These are phyloP conservation scores for Oceanodroma leucorhoa DNA, from an alignment of 2,797 vertebrate genomes.

Conservation along the genomic window DNA sequence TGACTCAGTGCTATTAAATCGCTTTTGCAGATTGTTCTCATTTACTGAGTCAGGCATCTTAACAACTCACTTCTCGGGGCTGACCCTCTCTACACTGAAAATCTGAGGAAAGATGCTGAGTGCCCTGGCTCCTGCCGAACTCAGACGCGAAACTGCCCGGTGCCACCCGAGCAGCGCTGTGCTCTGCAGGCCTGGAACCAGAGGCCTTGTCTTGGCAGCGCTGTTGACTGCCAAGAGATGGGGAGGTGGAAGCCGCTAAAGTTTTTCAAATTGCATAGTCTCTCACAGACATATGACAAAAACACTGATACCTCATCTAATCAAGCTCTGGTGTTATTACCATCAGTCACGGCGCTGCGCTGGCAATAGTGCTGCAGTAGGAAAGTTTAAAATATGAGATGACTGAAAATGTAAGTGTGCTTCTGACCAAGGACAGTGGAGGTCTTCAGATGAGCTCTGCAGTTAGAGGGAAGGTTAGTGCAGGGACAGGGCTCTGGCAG, in stretches of 20 bases:
- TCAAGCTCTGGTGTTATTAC: not conserved
- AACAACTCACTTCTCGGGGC: fast-evolving
- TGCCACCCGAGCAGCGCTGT: fast-evolving
- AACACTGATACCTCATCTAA: fast-evolving
- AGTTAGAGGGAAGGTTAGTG: too few relatives aligned
- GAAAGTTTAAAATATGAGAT: not conserved
- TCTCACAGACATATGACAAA: not conserved
- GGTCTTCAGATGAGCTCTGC: not conserved
- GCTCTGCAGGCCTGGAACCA: not conserved
- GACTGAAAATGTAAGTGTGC: not conserved
- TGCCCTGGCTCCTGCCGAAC: fast-evolving
- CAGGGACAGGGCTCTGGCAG: not conserved
- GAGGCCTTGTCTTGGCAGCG: not conserved
- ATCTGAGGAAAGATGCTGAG: not conserved
- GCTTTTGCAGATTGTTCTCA: not conserved
- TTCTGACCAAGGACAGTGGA: not conserved
- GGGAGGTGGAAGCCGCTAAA: not conserved
- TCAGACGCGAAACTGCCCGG: fast-evolving
- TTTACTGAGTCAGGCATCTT: too few relatives aligned
- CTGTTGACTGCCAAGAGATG: too few relatives aligned
- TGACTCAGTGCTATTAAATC: not conserved
- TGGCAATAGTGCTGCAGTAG: not conserved
- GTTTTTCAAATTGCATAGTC: not conserved
- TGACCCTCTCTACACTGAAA: not conserved
- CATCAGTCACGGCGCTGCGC: too few relatives aligned